A percentile compares a stretch with the other conserved stretches of the same genome.
phyloP scores from a whole-genome alignment of 2,797 vertebrate species.

The Xenops minutus region DNA sequence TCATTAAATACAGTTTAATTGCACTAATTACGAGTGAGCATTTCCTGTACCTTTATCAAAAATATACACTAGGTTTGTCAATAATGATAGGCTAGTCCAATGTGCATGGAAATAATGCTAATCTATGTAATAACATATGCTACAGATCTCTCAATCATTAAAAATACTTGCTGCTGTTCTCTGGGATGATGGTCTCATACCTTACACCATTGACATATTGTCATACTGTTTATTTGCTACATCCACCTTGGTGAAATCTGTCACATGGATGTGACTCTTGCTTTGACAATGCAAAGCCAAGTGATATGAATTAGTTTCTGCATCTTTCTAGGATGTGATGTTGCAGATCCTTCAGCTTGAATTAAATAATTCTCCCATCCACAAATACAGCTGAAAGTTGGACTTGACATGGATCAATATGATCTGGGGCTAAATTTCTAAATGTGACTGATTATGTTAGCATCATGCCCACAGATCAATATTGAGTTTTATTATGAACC shows the following conservation, averaged over 20 bases:
- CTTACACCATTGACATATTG: slow-evolving; percentile 75
- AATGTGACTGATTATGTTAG: slow-evolving; percentile 91
- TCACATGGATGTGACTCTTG: slow-evolving; percentile 89
- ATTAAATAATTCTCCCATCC: slow-evolving; percentile 84
- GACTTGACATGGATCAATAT: slow-evolving; percentile 95
- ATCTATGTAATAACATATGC: slow-evolving; percentile 6
- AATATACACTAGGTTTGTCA: not conserved
- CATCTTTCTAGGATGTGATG: slow-evolving; percentile 71
- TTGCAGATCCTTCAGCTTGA: slow-evolving; percentile 82
- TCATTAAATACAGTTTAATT: not conserved
- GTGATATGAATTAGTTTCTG: slow-evolving; percentile 74
- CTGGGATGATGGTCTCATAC: slow-evolving; percentile 36
- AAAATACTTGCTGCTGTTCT: slow-evolving; percentile 20
- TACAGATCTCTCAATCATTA: slow-evolving; percentile 30
- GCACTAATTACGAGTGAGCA: not conserved
- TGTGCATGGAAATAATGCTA: not conserved
- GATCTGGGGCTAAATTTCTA: slow-evolving; percentile 87
- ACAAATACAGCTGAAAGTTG: slow-evolving; percentile 95
- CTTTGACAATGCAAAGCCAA: slow-evolving; percentile 79
- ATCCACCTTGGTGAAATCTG: slow-evolving; percentile 80
- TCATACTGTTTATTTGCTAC: slow-evolving; percentile 76
- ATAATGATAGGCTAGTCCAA: not conserved
- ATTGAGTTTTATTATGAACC: slow-evolving; percentile 85
- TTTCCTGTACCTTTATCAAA: not conserved
- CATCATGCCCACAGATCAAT: slow-evolving; percentile 93